These are phyloP conservation scores for Drosophila takahashii DNA, from an alignment of 1,140 invertebrate genomes.

Conservation along the genomic window DNA sequence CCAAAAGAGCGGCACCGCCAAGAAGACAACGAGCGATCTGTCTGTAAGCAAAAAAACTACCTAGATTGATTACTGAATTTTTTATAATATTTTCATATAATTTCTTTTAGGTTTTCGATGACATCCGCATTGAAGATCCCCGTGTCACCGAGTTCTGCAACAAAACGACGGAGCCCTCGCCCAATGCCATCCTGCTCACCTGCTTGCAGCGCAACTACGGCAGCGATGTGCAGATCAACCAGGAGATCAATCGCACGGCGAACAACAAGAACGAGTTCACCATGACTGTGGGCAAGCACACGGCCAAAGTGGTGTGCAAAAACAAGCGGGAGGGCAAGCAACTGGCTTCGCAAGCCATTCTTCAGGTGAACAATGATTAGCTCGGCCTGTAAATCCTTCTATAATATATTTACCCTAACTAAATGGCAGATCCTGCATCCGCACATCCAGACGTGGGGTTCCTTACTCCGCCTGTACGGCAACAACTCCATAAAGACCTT, in stretches of 20 bases:
- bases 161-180: slow-evolving; percentile 97
- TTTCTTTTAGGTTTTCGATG: slow-evolving; percentile 93
- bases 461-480: slow-evolving; percentile 95
- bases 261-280: slow-evolving; percentile 97
- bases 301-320: slow-evolving; percentile 94
- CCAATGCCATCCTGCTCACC: slow-evolving; percentile 96
- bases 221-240: slow-evolving; percentile 94
- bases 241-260: slow-evolving; percentile 94
- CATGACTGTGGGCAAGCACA: slow-evolving; percentile 97
- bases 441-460: slow-evolving; percentile 97
- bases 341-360: slow-evolving; percentile 96
- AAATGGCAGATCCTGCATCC: slow-evolving; percentile 91
- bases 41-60: slow-evolving; percentile 85
- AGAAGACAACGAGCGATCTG: slow-evolving; percentile 87
- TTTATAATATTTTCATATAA: not conserved
- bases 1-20: slow-evolving; percentile 79
- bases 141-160: slow-evolving; percentile 96
- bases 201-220: slow-evolving; percentile 97
- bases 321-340: slow-evolving; percentile 99
- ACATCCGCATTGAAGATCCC: slow-evolving; percentile 96
- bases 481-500: slow-evolving; percentile 96
- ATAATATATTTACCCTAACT: not conserved
- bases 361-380: slow-evolving; percentile 87
- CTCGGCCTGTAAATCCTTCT: too few relatives aligned
- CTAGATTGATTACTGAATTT: not conserved